phyloP scores from a whole-genome alignment of 2,113 vertebrate genomes.

The Naja naja region DNA sequence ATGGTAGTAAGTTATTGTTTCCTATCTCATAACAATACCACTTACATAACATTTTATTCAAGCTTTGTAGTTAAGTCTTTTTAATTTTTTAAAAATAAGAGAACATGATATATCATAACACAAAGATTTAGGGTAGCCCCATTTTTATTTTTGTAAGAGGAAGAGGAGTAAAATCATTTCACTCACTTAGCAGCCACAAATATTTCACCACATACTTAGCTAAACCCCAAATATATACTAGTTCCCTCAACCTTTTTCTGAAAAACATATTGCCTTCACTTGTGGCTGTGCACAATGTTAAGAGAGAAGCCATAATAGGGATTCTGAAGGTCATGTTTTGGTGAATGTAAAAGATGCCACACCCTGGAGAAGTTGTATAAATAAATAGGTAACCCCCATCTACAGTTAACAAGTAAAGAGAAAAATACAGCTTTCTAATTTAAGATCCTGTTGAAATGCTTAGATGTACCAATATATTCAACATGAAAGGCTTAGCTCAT shows the following conservation, averaged over 20 bases:
- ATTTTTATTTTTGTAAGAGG: background rate
- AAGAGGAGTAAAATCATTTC: background rate
- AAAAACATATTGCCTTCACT: background rate
- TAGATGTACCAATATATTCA: background rate
- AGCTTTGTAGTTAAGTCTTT: background rate
- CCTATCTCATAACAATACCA: background rate
- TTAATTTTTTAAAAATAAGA: background rate
- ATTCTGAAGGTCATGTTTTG: background rate
- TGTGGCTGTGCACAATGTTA: background rate
- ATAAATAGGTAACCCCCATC: background rate
- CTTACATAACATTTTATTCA: background rate
- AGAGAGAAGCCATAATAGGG: background rate
- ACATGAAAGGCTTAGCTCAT: background rate
- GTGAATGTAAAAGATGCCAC: background rate
- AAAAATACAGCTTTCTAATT: background rate
- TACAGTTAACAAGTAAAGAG: background rate
- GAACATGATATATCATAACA: background rate
- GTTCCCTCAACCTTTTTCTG: background rate
- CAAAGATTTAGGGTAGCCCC: background rate
- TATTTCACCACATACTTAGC: background rate
- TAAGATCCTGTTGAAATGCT: conserved; percentile 4
- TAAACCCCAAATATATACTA: background rate
- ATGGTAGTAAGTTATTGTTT: background rate
- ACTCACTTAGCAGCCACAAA: background rate
- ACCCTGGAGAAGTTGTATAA: background rate